Evolutionary conservation across 2,113 vertebrate species (phyloP).

Genomic region (Percina caprodes): DNA sequence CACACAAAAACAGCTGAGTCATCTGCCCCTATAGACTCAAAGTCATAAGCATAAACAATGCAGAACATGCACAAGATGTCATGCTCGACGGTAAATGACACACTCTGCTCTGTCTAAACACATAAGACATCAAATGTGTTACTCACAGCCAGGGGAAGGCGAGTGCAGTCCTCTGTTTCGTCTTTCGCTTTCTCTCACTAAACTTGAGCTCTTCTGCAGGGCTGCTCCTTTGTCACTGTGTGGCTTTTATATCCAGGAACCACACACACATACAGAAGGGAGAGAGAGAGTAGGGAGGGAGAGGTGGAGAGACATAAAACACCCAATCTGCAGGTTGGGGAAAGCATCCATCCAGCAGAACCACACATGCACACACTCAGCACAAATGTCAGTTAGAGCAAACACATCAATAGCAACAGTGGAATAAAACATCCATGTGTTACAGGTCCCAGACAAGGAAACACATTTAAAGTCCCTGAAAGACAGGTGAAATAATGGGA

Average conservation of each 20-base stretch:
- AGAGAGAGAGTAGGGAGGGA: not conserved
- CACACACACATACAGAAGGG: not conserved
- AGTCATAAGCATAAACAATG: not conserved
- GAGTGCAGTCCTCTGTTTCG: constrained; percentile 13
- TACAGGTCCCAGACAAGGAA: too few relatives aligned
- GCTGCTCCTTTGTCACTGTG: not conserved
- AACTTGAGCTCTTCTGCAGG: constrained; percentile 59
- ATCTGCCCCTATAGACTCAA: constrained; percentile 20
- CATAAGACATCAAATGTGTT: constrained; percentile 1
- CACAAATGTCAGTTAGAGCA: constrained; percentile 43
- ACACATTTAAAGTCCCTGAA: too few relatives aligned
- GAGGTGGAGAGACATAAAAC: constrained; percentile 21
- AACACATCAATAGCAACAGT: constrained; percentile 8
- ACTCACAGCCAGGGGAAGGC: constrained; percentile 56
- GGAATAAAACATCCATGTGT: not conserved
- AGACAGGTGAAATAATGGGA: too few relatives aligned
- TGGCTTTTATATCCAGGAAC: constrained; percentile 56
- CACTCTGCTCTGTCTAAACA: not conserved
- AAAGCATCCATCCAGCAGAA: constrained; percentile 50
- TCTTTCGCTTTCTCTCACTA: constrained; percentile 14
- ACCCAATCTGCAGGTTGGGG: constrained; percentile 18
- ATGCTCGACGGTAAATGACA: not conserved
- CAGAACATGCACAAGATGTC: constrained; percentile 3
- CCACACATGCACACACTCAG: constrained; percentile 53
- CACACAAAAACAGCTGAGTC: constrained; percentile 58